phyloP scores from a whole-genome alignment of 2,113 vertebrate genomes.

The Monopterus albus region DNA sequence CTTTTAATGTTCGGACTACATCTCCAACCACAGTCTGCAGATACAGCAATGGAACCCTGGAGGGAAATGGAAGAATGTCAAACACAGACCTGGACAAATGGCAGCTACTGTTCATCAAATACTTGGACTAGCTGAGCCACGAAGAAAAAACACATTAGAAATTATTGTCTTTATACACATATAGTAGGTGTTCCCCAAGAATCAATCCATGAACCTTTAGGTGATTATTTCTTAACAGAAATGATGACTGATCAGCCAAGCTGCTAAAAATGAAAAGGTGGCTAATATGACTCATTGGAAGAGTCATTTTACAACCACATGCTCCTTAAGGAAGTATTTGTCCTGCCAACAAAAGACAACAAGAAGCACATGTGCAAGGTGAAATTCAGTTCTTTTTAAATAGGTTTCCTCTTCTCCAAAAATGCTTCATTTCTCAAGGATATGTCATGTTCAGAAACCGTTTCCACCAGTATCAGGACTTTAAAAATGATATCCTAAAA shows the following conservation, averaged over 20 bases:
- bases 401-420: conserved; percentile 1
- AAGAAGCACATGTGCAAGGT: conserved; percentile 16
- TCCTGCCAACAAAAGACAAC: conserved; percentile 20
- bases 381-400: conserved; percentile 48
- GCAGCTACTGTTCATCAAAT: conserved; percentile 18
- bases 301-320: conserved; percentile 26
- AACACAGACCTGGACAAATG: conserved; percentile 2
- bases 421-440: background rate
- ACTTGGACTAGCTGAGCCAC: background rate
- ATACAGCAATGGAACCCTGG: conserved; percentile 90
- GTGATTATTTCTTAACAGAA: background rate
- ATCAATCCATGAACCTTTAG: background rate
- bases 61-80: conserved; percentile 16
- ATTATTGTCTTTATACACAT: background rate
- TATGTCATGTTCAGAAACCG: background rate
- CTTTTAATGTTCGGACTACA: conserved; percentile 87
- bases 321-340: conserved; percentile 15
- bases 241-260: background rate
- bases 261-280: conserved; percentile 2
- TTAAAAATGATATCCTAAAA: background rate
- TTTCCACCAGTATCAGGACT: background rate
- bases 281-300: conserved; percentile 31
- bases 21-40: conserved; percentile 89
- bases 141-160: background rate
- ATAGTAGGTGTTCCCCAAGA: conserved; percentile 2